Percentiles rank a stretch among this genome's conserved stretches.
phyloP scores from a whole-genome alignment of 23 tunicate species.

The Botrylloides violaceus region DNA sequence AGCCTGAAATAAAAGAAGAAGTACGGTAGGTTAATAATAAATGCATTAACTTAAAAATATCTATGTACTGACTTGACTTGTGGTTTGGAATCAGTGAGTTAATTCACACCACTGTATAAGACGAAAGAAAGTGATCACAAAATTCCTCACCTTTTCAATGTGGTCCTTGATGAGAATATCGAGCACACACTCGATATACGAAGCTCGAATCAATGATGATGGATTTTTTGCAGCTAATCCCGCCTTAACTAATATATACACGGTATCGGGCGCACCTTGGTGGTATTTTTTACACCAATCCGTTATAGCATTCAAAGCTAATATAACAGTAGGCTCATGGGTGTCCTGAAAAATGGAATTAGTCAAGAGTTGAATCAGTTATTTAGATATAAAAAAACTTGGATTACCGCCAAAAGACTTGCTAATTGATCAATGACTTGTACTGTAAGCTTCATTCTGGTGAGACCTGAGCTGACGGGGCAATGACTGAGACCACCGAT shows the following conservation, averaged over 20 bases:
- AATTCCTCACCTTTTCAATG: conserved; percentile 38
- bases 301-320: conserved; percentile 22
- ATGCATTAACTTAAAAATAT: too few relatives aligned
- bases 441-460: conserved; percentile 24
- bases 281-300: conserved; percentile 44
- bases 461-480: conserved; percentile 56
- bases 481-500: conserved; percentile 32
- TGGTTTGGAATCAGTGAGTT: too few relatives aligned
- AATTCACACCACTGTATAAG: too few relatives aligned
- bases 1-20: conserved; percentile 38
- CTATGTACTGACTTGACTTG: too few relatives aligned
- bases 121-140: too few relatives aligned
- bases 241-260: conserved; percentile 50
- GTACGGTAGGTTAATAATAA: too few relatives aligned
- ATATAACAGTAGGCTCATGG: conserved; percentile 56
- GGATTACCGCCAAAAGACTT: conserved; percentile 48
- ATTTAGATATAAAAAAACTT: not conserved
- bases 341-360: conserved; percentile 30
- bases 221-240: conserved; percentile 49
- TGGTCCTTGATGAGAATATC: conserved; percentile 40
- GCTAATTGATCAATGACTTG: conserved; percentile 20
- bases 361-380: not conserved
- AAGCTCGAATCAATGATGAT: conserved; percentile 44
- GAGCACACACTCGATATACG: conserved; percentile 46
- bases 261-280: conserved; percentile 24